These are phyloP conservation scores for Taeniopygia guttata DNA, from an alignment of 2,797 vertebrate genomes.

Conservation along the genomic window DNA sequence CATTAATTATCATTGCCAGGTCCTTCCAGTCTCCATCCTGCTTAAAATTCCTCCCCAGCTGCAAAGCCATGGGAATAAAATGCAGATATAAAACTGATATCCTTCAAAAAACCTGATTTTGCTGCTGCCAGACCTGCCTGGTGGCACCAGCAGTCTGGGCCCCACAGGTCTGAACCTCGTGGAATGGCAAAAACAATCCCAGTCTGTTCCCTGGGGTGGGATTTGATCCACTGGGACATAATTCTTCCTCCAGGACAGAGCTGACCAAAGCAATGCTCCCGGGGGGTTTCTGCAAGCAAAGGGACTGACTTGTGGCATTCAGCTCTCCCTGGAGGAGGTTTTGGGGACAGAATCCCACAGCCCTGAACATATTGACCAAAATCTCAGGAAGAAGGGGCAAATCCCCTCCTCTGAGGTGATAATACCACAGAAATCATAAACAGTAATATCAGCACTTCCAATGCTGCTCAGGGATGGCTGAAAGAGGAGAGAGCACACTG, in stretches of 20 bases:
- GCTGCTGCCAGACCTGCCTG: not conserved
- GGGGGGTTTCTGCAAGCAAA: not conserved
- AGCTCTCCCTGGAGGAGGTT: not conserved
- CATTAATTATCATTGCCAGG: conserved; percentile 14
- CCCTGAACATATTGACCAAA: not conserved
- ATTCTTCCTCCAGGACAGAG: not conserved
- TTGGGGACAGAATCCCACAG: not conserved
- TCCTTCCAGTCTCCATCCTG: not conserved
- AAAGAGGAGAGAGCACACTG: not conserved
- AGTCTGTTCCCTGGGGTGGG: fast-evolving
- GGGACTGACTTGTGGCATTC: not conserved
- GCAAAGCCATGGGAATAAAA: not conserved
- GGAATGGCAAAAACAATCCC: not conserved
- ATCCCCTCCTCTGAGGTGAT: not conserved
- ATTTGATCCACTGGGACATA: not conserved
- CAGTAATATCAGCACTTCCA: fast-evolving
- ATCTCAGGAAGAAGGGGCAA: not conserved
- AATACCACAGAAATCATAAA: not conserved
- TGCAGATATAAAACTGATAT: not conserved
- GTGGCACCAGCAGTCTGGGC: not conserved
- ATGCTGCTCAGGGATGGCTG: fast-evolving
- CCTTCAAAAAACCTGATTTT: not conserved
- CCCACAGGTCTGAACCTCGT: not conserved
- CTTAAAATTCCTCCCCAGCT: conserved; percentile 2
- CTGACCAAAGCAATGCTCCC: not conserved